Evolutionary conservation across 2,113 vertebrate genomes (phyloP), one percentile per base, ranked within the genome.

Genomic region (Protobothrops flavoviridis): DNA sequence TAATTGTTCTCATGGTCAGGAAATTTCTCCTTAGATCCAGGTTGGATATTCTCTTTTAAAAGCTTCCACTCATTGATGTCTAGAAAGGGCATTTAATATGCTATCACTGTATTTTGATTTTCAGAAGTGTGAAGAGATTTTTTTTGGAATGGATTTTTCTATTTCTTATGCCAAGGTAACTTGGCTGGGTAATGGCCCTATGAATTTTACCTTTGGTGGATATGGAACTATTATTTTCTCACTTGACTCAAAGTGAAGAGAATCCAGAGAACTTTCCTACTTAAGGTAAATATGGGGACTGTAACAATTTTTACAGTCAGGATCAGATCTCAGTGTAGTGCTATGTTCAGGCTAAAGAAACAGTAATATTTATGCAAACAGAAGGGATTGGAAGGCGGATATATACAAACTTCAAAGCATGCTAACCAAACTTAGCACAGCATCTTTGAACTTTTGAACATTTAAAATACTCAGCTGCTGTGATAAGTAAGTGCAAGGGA

Each of bases 361-460:
- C 2, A n/a, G n/a, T 17, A 69, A 64, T 55, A 1, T 85, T 93
- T 91, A 26, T 39, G 13, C 45, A 59, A 89, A 43, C 17, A 26
- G 8, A 88, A 52, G 20, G 53, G 21, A 10, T 10, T 15, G 50
- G 29, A 43, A 0, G 9, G 88, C 8, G 6, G 0, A 4, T 33
- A 57, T 0, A 0, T 88, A 69, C 92, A 87, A 94, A 95, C 61
- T 95, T 48, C 74, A 92, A 94, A 85, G 43, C 74, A 43, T 53
- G 23, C 45, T 90, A 29, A 0, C 56, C n/a, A 94, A 92, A 85
- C 43, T 81, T 88, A 89, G 43, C 92, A 94, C 91, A 57, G 57
- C 81, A 85, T 85, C 85, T 0, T 55, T 93, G 92, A 94, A 94
- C 91, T 93, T 90, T 53, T 64, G 88, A 24, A 15, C n/a, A 43